Evolutionary conservation across 2,888 invertebrate species (phyloP).

Genomic region (Hemicrepidius hirtus): DNA sequence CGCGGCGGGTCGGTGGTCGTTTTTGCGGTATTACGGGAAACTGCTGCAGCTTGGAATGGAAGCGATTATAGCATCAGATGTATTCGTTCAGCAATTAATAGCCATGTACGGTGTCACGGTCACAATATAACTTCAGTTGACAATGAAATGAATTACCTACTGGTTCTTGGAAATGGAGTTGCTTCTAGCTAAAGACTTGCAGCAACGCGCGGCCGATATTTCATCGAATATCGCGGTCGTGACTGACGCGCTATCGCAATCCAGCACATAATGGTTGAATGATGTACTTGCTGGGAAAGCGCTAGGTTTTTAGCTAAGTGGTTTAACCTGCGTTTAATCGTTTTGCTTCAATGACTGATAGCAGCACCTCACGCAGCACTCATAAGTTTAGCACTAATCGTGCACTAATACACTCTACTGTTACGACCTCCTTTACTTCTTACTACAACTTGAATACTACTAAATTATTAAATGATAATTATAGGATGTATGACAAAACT

Average conservation of each 20-base stretch:
- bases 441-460: no score
- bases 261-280: constrained; percentile 37
- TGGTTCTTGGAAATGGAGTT: constrained; percentile 39
- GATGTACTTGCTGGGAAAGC: constrained; percentile 48
- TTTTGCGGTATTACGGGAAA: constrained; percentile 36
- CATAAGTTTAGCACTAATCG: constrained; percentile 42
- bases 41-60: constrained; percentile 18
- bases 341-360: constrained; percentile 46
- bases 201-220: constrained; percentile 43
- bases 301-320: constrained; percentile 37
- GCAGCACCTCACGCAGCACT: constrained; percentile 43
- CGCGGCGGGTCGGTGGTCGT: constrained; percentile 24
- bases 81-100: constrained; percentile 41
- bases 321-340: constrained; percentile 42
- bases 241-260: constrained; percentile 48
- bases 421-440: no score
- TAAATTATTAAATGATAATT: no score
- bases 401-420: constrained; percentile 35
- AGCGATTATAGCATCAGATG: constrained; percentile 25
- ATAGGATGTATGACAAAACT: no score
- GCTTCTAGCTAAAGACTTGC: constrained; percentile 36
- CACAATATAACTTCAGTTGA: constrained; percentile 38
- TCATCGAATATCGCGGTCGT: constrained; percentile 52
- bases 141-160: constrained; percentile 38
- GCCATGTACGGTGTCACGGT: constrained; percentile 34